Evolutionary conservation across 1,140 invertebrate genomes (phyloP), one percentile per base, ranked within the genome.

Genomic region (Choristoneura fumiferana): DNA sequence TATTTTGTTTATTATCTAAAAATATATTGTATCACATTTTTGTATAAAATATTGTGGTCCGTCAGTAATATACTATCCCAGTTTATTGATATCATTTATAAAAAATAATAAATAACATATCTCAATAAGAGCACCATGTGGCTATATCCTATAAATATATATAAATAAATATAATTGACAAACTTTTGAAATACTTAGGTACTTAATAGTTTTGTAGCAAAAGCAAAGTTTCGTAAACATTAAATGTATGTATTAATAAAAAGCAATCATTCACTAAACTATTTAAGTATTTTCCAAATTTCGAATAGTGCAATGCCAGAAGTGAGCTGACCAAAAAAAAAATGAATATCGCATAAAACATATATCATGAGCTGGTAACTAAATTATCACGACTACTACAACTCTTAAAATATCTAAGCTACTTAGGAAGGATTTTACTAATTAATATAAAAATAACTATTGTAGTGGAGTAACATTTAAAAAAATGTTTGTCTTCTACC

Each of bases 11-110:
- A 72, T 73, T 57, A 57, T 83, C 76, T 83, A 79, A 81, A 83
- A 81, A 81, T 81, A 83, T 82, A 75, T 71, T 69, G 60, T 82
- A 82, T 84, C 81, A 84, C 81, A 84, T 72, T 65, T 72, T 59
- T 71, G 58, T 71, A 69, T 73, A 70, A 72, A 63, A 70, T 49
- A 49, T 71, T 69, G 59, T 80, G 78, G 75, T 81, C 78, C 75
- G 66, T 67, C 54, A 57, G 62, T 75, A 60, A 53, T 52, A 22
- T 58, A 68, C 49, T 60, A 69, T 66, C 61, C 62, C 61, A 68
- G 62, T 66, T 67, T 72, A 57, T 36, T 54, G 56, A 60, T 65
- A 49, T 49, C 10, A 29, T 12, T 49, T 33, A 29, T 29, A 45
- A 49, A 29, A 58, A 52, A 59, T 54, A 45, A 58, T 63, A 60